Percentiles rank a stretch among this genome's conserved stretches.
phyloP scores from a whole-genome alignment of 2,888 invertebrate species.

The Brenthis daphne region DNA sequence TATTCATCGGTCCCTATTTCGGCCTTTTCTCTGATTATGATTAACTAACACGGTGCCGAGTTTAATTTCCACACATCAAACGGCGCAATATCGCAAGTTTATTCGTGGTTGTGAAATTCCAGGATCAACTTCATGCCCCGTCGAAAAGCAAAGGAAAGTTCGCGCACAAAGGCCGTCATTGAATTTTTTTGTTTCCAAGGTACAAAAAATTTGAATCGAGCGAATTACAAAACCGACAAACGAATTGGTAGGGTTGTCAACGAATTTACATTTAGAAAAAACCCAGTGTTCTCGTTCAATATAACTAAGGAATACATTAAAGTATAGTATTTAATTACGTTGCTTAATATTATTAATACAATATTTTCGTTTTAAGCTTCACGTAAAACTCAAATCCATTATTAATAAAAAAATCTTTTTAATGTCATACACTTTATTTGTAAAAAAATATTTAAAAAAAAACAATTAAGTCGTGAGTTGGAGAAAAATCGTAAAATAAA shows the following conservation, averaged over 20 bases:
- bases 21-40: conserved; percentile 56
- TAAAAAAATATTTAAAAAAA: no score
- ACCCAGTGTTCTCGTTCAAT: background rate
- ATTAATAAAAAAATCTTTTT: no score
- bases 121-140: conserved; percentile 72
- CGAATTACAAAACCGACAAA: conserved; percentile 71
- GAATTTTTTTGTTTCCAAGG: conserved; percentile 66
- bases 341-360: no score
- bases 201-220: conserved; percentile 71
- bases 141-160: conserved; percentile 73
- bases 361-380: no score
- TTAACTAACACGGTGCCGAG: conserved; percentile 44
- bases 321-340: no score
- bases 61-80: conserved; percentile 70
- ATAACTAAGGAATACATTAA: no score
- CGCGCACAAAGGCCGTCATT: conserved; percentile 65
- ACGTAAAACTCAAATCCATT: no score
- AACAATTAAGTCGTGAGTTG: background rate
- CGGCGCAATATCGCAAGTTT: conserved; percentile 65
- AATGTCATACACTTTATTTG: no score
- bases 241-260: conserved; percentile 56
- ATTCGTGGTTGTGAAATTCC: conserved; percentile 63
- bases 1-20: conserved; percentile 47
- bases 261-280: background rate
- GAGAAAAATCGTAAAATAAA: background rate